phyloP scores from a whole-genome alignment of 2,113 vertebrate genomes.

The Pomatostomus ruficeps region DNA sequence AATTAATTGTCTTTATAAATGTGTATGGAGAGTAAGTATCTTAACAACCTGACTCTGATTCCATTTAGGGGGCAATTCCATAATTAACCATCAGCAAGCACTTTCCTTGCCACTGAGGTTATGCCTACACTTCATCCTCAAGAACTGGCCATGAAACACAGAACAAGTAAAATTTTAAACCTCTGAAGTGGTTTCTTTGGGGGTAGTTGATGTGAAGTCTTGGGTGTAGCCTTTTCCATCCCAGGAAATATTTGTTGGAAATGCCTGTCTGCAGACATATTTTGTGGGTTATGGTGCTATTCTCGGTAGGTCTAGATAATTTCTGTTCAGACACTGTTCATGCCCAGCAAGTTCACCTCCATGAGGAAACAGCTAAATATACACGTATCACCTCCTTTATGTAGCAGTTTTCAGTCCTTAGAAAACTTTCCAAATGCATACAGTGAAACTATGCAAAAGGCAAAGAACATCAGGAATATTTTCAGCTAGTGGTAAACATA shows the following conservation, averaged over 20 bases:
- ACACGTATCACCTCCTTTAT: background rate
- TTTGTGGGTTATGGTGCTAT: background rate
- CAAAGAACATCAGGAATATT: background rate
- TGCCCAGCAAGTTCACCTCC: background rate
- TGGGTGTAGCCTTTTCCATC: background rate
- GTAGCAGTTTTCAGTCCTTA: background rate
- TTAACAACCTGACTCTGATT: background rate
- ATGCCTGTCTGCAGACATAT: background rate
- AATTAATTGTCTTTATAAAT: background rate
- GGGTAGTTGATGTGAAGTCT: background rate
- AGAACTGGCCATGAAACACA: background rate
- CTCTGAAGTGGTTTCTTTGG: rapidly evolving
- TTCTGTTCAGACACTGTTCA: background rate
- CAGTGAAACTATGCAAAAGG: background rate
- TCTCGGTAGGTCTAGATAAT: background rate
- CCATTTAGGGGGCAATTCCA: background rate
- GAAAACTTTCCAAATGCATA: background rate
- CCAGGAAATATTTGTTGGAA: background rate
- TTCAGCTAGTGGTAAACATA: background rate
- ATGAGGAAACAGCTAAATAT: background rate
- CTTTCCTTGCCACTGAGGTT: background rate
- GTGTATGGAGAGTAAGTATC: background rate
- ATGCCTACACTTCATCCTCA: background rate
- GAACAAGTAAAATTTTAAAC: background rate
- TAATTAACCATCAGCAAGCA: background rate